Percentiles rank a stretch among this genome's conserved stretches.
Evolutionary conservation across 2,797 vertebrate species (phyloP).

Genomic region (Cercopithecus diana): DNA sequence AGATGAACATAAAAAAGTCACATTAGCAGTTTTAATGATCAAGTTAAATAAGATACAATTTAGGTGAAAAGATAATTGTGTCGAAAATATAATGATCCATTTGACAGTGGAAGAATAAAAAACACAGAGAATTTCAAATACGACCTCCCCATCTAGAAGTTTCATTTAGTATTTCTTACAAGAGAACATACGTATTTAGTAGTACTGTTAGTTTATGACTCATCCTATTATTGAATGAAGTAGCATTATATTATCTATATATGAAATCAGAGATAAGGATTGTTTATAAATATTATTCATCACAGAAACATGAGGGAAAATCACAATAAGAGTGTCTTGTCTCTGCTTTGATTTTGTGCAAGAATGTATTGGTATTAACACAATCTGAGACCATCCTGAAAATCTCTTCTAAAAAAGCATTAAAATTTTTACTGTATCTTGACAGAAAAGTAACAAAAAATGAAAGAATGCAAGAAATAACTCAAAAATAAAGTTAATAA

Average conservation of each 20-base stretch:
- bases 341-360: constrained; percentile 1
- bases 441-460: not conserved
- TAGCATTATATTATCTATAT: not conserved
- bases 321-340: not conserved
- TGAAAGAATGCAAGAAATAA: not conserved
- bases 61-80: constrained; percentile 65
- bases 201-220: not conserved
- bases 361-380: not conserved
- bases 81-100: constrained; percentile 65
- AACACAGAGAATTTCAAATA: constrained; percentile 25
- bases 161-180: not conserved
- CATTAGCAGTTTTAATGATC: constrained; percentile 43
- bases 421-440: not conserved
- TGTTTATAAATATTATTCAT: not conserved
- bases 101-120: constrained; percentile 45
- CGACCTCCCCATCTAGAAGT: not conserved
- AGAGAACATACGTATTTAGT: not conserved
- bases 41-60: constrained; percentile 59
- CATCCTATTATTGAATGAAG: not conserved
- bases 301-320: not conserved
- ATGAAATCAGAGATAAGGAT: not conserved
- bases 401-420: not conserved
- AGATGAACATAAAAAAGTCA: constrained; percentile 31
- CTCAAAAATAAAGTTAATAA: not conserved
- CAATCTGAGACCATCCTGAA: not conserved